phyloP scores from a whole-genome alignment of 2,888 invertebrate species.

The Latrodectus elegans region DNA sequence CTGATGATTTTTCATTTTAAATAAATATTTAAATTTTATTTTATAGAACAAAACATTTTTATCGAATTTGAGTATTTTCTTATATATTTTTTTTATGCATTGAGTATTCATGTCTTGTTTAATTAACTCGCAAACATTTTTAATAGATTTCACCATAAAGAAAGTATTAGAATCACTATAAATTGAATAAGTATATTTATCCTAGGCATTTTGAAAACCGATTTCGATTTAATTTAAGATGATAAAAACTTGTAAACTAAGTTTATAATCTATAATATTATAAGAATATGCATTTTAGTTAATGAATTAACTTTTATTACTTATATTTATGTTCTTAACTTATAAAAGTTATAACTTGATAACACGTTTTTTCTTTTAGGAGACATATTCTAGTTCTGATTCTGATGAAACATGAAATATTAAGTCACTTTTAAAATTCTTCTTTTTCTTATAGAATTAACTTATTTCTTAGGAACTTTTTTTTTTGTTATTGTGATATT shows the following conservation, averaged over 20 bases:
- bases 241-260: not conserved
- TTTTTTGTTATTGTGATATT: not conserved
- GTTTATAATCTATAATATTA: not conserved
- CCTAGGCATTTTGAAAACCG: not conserved
- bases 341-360: not conserved
- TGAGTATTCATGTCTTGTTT: too few relatives aligned
- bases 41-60: too few relatives aligned
- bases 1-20: too few relatives aligned
- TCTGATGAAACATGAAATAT: constrained; percentile 28
- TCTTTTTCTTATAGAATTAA: not conserved
- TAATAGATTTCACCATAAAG: too few relatives aligned
- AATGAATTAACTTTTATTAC: not conserved
- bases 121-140: too few relatives aligned
- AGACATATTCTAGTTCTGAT: constrained; percentile 25
- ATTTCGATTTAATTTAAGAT: not conserved
- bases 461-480: not conserved
- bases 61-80: too few relatives aligned
- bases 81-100: too few relatives aligned
- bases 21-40: too few relatives aligned
- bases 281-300: not conserved
- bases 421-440: not conserved
- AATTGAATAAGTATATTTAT: too few relatives aligned
- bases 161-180: too few relatives aligned
- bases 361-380: constrained; percentile 18
- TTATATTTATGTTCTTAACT: too few relatives aligned